Percentiles rank a stretch among this genome's conserved stretches.
Conservation (phyloP, 2,888 invertebrate species). For the Idaea biselata region DNA sequence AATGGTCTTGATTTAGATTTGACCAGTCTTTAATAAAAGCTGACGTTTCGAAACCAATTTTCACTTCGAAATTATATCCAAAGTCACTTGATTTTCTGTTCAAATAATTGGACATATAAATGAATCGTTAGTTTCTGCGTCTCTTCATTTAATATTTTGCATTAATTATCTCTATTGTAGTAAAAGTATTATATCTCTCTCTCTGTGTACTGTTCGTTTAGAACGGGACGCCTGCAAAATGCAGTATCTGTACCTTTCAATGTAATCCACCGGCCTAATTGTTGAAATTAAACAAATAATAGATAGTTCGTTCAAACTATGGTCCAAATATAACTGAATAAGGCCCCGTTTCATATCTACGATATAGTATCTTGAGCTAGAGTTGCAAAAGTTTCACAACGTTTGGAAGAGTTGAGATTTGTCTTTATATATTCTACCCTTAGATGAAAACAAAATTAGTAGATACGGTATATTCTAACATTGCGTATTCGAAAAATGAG, state of each 20-base stretch:
- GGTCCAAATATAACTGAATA: neutral
- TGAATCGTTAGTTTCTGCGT: slow-evolving; percentile 23
- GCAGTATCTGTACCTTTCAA: neutral
- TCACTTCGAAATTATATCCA: no score
- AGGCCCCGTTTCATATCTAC: neutral
- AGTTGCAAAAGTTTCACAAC: no score
- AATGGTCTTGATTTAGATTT: no score
- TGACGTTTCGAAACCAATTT: no score
- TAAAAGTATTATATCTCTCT: neutral
- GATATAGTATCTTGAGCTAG: neutral
- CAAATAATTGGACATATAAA: neutral
- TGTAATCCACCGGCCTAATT: neutral
- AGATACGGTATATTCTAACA: no score
- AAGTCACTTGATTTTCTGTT: no score
- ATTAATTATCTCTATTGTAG: neutral
- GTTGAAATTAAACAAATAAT: neutral
- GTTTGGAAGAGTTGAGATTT: no score
- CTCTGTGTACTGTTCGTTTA: neutral
- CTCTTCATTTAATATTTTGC: no score
- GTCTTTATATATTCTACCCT: no score
- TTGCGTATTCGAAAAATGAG: no score
- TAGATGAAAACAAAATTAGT: no score
- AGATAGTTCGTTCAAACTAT: neutral
- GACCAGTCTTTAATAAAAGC: no score
- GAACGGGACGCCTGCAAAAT: neutral